phyloP scores from a whole-genome alignment of 2,113 vertebrate genomes.

The Myotis yumanensis region DNA sequence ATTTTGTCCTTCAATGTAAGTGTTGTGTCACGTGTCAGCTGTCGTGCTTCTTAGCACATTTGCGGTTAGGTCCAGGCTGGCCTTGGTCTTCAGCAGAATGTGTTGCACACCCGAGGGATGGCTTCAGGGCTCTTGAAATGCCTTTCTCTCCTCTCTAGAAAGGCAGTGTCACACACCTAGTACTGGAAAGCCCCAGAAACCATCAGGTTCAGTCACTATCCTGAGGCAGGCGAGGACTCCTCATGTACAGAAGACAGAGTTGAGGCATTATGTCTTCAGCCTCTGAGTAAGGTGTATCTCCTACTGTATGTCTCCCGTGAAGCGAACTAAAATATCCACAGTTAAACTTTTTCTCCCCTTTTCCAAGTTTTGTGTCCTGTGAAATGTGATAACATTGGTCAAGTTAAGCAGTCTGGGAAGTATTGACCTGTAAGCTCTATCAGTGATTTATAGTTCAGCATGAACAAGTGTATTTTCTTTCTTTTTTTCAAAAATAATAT shows the following conservation, averaged over 20 bases:
- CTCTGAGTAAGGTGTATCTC: neutral
- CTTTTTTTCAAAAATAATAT: neutral
- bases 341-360: neutral
- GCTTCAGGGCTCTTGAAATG: neutral
- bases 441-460: neutral
- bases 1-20: neutral
- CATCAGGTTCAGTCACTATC: neutral
- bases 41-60: neutral
- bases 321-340: neutral
- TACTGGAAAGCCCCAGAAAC: neutral
- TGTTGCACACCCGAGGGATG: neutral
- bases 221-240: neutral
- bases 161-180: neutral
- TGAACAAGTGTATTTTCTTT: neutral
- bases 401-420: neutral
- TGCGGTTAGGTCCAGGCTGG: neutral
- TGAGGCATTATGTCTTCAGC: neutral
- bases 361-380: conserved; percentile 8
- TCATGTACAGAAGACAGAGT: neutral
- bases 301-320: neutral
- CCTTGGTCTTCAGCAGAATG: neutral
- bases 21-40: neutral
- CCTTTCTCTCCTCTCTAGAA: neutral
- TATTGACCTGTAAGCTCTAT: neutral
- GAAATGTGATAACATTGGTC: neutral